Evolutionary conservation across 1,140 invertebrate species (phyloP).

Genomic region (Ylistrum balloti): DNA sequence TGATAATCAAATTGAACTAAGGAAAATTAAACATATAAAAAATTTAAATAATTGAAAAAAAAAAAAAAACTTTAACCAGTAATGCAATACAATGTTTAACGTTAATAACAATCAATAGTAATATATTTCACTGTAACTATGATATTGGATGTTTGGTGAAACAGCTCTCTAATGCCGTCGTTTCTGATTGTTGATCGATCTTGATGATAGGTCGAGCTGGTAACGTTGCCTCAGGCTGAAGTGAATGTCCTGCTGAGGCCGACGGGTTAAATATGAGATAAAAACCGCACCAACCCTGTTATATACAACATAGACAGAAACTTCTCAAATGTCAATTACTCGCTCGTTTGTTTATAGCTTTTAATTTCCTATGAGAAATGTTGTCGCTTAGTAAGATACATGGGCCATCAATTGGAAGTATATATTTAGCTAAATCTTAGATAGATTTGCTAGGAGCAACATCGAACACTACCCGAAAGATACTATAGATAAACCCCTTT

Average conservation of each 20-base stretch:
- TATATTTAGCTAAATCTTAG: too few relatives aligned
- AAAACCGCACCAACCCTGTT: neutral
- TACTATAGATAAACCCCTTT: too few relatives aligned
- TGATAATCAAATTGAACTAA: too few relatives aligned
- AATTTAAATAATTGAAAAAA: too few relatives aligned
- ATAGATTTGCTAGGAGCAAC: too few relatives aligned
- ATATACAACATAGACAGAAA: neutral
- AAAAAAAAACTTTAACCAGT: too few relatives aligned
- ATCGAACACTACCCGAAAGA: too few relatives aligned
- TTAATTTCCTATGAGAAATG: slow-evolving; percentile 40
- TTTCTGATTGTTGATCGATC: slow-evolving; percentile 7
- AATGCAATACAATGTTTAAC: too few relatives aligned
- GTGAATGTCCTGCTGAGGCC: slow-evolving; percentile 20
- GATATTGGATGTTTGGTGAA: neutral
- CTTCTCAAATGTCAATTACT: neutral
- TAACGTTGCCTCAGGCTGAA: neutral
- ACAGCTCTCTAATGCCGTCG: neutral
- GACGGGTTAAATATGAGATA: neutral
- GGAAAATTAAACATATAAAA: too few relatives aligned
- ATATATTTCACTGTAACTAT: neutral
- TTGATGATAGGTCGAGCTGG: neutral
- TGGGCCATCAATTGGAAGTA: too few relatives aligned
- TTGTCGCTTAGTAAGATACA: too few relatives aligned
- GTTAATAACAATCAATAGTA: too few relatives aligned
- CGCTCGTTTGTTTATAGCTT: neutral